Base-by-base conservation (phyloP, 2,797 vertebrate species). In the Platalea minor region DNA sequence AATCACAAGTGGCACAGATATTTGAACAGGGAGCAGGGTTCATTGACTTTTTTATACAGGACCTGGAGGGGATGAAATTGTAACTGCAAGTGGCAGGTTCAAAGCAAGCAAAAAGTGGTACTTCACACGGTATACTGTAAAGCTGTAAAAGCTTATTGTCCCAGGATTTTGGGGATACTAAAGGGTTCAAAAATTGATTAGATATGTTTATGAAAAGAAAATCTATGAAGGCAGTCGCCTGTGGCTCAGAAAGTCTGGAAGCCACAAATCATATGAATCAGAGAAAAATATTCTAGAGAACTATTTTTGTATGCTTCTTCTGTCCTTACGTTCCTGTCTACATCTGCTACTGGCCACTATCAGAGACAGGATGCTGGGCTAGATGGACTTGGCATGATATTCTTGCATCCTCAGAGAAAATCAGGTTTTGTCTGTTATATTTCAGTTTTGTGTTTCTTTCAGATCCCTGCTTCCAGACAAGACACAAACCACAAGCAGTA, bases 401-500 rank as follows among this genome's bases (percentile, higher is more conserved):
- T 89, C 29, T 56, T 63, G 33, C 11, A 48, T 92, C 81, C 85
- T 79, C 41, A 10, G 63, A 87, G 79, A 68, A 91, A 91, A 86
- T 41, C 23, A 39, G 29, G 8, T 87, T 91, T 91, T 88, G 21
- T 43, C 90, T 87, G 61, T 68, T 93, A 21, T 37, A 63, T 82
- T 86, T 95, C 74, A 74, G 29, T 74, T 83, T 72, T 85, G 26
- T 82, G 29, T 75, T 91, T 86, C 83, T 91, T 87, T 92, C 48
- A 63, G 81, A 74, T 92, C 57, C 48, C 41, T 79, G 39, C 54
- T 91, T 94, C 88, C 88, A 95, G 88, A 67, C 2, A 9, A 88
- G 60, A 63, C 53, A 73, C 39, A 95, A 93, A 89, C 91, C 90
- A 88, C 93, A 91, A 85, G 56, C 75, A 83, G 72, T 85, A 74